Base-by-base conservation (phyloP, 1,140 invertebrate species). In the Saccostrea cuccullata region DNA sequence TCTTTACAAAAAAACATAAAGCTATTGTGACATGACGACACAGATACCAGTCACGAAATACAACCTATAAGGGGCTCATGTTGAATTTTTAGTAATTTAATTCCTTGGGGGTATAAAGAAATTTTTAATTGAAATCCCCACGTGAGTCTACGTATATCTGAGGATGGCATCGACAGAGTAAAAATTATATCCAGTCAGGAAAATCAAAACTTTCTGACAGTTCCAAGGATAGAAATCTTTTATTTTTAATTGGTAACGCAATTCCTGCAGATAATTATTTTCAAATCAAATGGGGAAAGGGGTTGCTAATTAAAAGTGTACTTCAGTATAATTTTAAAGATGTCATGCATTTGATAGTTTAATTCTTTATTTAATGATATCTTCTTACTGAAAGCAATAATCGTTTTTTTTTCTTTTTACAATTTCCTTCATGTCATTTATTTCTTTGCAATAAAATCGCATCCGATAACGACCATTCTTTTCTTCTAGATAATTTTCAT, bases 21-120 rank as follows among this genome's bases (percentile, higher is more conserved):
- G 23, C 70, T 77, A 17, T 77, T 77, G 70, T 77, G 4, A 17
- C 13, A n/a, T 23, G 3, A 20, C 23, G 20, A 20, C 20, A 20
- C 17, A 36, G 5, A 77, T 36, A 77, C 70, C 70, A 77, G 70
- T 77, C 70, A 36, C 70, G 26, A 77, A 77, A 36, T 12, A 26
- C 13, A 15, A 15, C 26, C 23, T 13, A 8, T 15, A 30, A 17
- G 70, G 26, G 70, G 13, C 26, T 23, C 26, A 77, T 77, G 70
- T 77, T 77, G 23, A 77, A 77, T 77, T 36, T 77, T 77, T 13
- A 67, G 70, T 77, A 77, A 77, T 77, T 77, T 26, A 77, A 77
- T 77, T 77, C 70, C 70, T 36, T 36, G 23, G 8, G 13, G 26
- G 15, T 77, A 13, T 77, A 77, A 15, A 77, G 15, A 30, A 30